Evolutionary conservation across 1,140 invertebrate genomes (phyloP).

Genomic region (Carposina sasakii): DNA sequence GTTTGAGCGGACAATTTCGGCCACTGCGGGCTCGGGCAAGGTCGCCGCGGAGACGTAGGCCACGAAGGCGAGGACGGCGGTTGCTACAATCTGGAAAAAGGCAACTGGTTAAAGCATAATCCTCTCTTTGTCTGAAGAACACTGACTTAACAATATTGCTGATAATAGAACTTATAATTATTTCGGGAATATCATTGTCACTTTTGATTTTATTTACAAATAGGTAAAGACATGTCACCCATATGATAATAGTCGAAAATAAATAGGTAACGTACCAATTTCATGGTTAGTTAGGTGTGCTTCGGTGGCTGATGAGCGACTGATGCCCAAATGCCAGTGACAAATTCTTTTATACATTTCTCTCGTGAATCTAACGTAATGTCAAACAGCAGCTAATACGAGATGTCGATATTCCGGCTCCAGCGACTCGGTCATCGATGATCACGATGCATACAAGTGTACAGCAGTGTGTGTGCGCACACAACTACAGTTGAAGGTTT

Average conservation of each 20-base stretch:
- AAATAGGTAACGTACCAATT: conserved; percentile 43
- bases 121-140: too few species aligned
- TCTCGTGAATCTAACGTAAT: conserved; percentile 47
- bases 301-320: conserved; percentile 51
- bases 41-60: conserved; percentile 34
- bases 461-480: not conserved
- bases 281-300: conserved; percentile 52
- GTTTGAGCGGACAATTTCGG: conserved; percentile 49
- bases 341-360: conserved; percentile 70
- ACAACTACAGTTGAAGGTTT: conserved; percentile 43
- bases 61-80: conserved; percentile 56
- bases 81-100: conserved; percentile 26
- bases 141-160: too few species aligned
- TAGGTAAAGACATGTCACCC: not conserved
- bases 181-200: too few species aligned
- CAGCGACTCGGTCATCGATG: conserved; percentile 40
- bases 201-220: too few species aligned
- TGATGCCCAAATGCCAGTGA: conserved; percentile 42
- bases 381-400: conserved; percentile 48
- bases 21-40: conserved; percentile 19
- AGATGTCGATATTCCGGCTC: conserved; percentile 48
- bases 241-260: not conserved
- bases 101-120: not conserved
- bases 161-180: too few species aligned
- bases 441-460: conserved; percentile 13